phyloP scores from a whole-genome alignment of 2,113 vertebrate genomes.

The Nycticryphes semicollaris region DNA sequence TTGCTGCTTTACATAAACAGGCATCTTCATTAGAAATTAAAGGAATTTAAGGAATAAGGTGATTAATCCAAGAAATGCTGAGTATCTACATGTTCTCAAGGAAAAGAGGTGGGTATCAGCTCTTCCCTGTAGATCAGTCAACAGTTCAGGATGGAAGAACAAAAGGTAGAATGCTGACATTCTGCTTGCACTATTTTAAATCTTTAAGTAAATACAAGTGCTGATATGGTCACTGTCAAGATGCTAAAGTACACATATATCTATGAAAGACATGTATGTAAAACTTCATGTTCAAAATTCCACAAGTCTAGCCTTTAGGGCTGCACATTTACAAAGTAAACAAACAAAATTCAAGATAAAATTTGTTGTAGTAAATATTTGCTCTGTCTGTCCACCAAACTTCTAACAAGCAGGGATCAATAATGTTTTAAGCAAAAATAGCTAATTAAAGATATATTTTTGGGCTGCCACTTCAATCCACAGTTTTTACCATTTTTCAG shows the following conservation, averaged over 20 bases:
- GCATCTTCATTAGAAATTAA: background rate
- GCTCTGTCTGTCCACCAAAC: background rate
- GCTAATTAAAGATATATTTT: background rate
- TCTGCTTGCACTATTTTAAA: background rate
- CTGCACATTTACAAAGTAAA: background rate
- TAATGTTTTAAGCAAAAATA: background rate
- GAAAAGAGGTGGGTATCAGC: background rate
- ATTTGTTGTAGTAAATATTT: background rate
- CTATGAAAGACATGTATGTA: background rate
- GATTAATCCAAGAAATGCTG: background rate
- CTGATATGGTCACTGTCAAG: background rate
- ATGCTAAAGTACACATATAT: background rate
- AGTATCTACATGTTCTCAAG: background rate
- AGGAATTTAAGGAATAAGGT: background rate
- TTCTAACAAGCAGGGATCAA: background rate
- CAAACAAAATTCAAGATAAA: background rate
- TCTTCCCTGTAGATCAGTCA: background rate
- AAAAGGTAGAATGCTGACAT: background rate
- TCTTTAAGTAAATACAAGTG: background rate
- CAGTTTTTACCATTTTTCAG: background rate
- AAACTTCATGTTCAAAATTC: background rate
- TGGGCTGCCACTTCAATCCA: background rate
- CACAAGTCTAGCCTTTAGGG: background rate
- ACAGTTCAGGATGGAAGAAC: background rate
- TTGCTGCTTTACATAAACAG: background rate